Conservation (phyloP, 2,113 vertebrate genomes). For the Myrmecophaga tridactyla region DNA sequence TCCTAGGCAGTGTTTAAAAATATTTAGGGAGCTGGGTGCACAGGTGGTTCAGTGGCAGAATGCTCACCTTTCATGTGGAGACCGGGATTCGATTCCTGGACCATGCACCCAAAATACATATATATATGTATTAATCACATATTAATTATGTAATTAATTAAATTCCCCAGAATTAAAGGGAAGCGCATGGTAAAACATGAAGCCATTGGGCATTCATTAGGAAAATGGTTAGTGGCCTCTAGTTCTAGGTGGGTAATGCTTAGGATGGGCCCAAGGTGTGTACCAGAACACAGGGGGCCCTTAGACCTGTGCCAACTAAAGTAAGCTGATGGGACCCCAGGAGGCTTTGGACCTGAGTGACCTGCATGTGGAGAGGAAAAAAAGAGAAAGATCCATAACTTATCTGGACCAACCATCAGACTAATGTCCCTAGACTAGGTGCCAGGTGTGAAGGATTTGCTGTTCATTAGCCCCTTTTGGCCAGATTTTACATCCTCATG, state of each 20-base stretch:
- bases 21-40: background rate
- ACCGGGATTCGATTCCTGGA: too few relatives aligned
- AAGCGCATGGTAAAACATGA: background rate
- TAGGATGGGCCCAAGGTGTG: background rate
- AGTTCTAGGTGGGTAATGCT: background rate
- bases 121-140: too few relatives aligned
- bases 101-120: too few relatives aligned
- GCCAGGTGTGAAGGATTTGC: background rate
- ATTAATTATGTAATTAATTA: too few relatives aligned
- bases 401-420: background rate
- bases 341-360: background rate
- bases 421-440: background rate
- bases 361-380: background rate
- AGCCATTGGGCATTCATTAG: background rate
- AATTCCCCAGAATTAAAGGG: conserved; percentile 41
- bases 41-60: too few relatives aligned
- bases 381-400: background rate
- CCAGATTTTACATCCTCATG: background rate
- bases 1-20: background rate
- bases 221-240: background rate
- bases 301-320: background rate
- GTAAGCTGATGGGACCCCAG: background rate
- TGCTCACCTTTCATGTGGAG: too few relatives aligned
- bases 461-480: background rate
- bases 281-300: background rate